Percentiles rank a stretch among this genome's conserved stretches.
phyloP scores from a whole-genome alignment of 1,140 invertebrate genomes.

The Drosophila varians region DNA sequence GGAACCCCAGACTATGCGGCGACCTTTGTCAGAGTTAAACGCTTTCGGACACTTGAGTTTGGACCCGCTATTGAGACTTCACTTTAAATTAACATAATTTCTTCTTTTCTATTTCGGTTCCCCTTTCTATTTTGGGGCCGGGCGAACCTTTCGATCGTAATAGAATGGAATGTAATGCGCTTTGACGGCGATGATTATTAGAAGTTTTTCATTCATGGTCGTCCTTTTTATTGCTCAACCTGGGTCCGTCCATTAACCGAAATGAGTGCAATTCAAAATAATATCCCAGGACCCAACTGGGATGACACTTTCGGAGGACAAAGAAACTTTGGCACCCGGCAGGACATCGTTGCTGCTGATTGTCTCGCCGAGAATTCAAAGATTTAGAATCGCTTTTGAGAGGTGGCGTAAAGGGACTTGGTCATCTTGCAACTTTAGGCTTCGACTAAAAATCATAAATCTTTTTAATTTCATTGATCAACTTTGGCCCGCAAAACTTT shows the following conservation, averaged over 20 bases:
- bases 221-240: constrained; percentile 62
- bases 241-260: constrained; percentile 62
- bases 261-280: constrained; percentile 78
- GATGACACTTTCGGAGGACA: constrained; percentile 43
- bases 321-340: constrained; percentile 54
- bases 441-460: constrained; percentile 74
- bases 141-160: constrained; percentile 63
- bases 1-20: not conserved
- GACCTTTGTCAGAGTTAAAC: constrained; percentile 69
- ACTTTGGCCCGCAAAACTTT: constrained; percentile 54
- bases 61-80: constrained; percentile 44
- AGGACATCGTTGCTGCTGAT: constrained; percentile 46
- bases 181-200: constrained; percentile 67
- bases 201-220: constrained; percentile 66
- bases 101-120: constrained; percentile 48
- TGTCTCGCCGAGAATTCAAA: constrained; percentile 48
- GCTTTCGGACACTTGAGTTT: constrained; percentile 51
- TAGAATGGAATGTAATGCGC: constrained; percentile 66
- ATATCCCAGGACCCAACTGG: constrained; percentile 38
- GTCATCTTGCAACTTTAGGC: constrained; percentile 60
- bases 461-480: constrained; percentile 82
- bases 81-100: constrained; percentile 81
- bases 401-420: constrained; percentile 41
- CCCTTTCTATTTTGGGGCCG: constrained; percentile 4
- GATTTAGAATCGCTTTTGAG: constrained; percentile 37